Conservation (phyloP, 2,797 vertebrate species). For the Tapirus indicus region DNA sequence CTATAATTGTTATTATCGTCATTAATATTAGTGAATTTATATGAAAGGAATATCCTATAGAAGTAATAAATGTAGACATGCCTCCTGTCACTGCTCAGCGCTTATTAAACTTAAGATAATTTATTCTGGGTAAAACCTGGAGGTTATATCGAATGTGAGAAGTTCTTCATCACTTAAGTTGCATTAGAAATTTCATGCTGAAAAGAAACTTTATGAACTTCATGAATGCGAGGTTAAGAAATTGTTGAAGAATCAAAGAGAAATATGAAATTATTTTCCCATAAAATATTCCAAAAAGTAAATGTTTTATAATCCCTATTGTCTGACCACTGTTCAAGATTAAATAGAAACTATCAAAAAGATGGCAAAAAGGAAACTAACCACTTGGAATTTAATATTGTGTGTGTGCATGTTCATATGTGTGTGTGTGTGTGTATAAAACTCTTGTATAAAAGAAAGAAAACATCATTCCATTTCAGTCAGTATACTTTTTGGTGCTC, state of each 20-base stretch:
- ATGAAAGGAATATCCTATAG: conserved; percentile 59
- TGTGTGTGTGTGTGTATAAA: not conserved
- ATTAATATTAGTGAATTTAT: conserved; percentile 71
- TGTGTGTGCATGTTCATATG: not conserved
- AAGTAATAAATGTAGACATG: conserved; percentile 60
- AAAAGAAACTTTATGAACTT: conserved; percentile 47
- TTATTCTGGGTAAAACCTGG: conserved; percentile 62
- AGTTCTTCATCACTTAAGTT: conserved; percentile 7
- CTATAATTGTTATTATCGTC: not conserved
- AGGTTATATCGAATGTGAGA: not conserved
- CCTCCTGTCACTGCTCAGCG: conserved; percentile 9
- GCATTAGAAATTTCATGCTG: conserved; percentile 27
- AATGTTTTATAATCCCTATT: not conserved
- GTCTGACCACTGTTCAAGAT: not conserved
- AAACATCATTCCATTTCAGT: not conserved
- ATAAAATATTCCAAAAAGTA: not conserved
- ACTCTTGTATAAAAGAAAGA: not conserved
- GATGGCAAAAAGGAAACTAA: not conserved
- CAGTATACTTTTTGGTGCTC: not conserved
- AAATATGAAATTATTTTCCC: conserved; percentile 17
- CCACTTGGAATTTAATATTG: not conserved
- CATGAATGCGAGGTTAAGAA: conserved; percentile 21
- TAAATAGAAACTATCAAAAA: conserved; percentile 29
- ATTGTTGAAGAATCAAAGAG: conserved; percentile 16
- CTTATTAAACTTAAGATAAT: conserved; percentile 41